Evolutionary conservation across 2,888 invertebrate species (phyloP).

Genomic region (Apamea sordens): DNA sequence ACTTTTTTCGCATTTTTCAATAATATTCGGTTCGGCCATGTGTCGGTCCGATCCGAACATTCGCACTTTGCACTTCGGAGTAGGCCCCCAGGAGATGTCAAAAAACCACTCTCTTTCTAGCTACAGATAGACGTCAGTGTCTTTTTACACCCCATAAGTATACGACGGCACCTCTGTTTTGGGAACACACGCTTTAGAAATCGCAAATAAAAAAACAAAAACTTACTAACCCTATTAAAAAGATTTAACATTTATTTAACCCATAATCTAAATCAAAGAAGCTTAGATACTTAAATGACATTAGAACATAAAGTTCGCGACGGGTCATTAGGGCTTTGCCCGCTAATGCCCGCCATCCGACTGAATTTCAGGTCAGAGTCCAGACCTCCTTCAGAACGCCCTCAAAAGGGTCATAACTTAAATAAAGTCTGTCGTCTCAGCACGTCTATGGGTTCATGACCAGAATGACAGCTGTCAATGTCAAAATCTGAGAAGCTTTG

Average conservation of each 20-base stretch:
- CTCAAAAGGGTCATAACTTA: slow-evolving; percentile 28
- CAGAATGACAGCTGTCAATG: slow-evolving; percentile 48
- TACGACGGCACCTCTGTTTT: too few relatives aligned
- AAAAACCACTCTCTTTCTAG: too few relatives aligned
- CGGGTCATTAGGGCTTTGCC: slow-evolving; percentile 30
- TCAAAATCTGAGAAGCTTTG: slow-evolving; percentile 6
- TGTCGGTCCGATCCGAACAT: too few relatives aligned
- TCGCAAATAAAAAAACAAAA: not conserved
- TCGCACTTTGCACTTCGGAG: too few relatives aligned
- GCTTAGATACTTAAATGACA: slow-evolving; percentile 7
- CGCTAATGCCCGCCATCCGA: slow-evolving; percentile 29
- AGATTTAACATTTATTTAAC: not conserved
- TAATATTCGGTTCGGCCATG: too few relatives aligned
- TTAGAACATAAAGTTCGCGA: slow-evolving; percentile 15
- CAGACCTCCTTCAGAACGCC: slow-evolving; percentile 61
- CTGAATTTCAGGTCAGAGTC: slow-evolving; percentile 42
- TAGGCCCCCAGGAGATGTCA: too few relatives aligned
- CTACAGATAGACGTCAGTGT: not conserved
- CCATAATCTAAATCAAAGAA: slow-evolving; percentile 7
- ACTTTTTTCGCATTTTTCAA: too few relatives aligned
- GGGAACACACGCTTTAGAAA: not conserved
- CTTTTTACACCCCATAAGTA: too few relatives aligned
- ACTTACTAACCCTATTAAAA: not conserved
- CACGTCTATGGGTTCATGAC: slow-evolving; percentile 37
- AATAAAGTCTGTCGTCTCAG: slow-evolving; percentile 13